These are phyloP conservation scores for Amblyteles armatorius DNA, from an alignment of 2,888 invertebrate species.

Conservation along the genomic window DNA sequence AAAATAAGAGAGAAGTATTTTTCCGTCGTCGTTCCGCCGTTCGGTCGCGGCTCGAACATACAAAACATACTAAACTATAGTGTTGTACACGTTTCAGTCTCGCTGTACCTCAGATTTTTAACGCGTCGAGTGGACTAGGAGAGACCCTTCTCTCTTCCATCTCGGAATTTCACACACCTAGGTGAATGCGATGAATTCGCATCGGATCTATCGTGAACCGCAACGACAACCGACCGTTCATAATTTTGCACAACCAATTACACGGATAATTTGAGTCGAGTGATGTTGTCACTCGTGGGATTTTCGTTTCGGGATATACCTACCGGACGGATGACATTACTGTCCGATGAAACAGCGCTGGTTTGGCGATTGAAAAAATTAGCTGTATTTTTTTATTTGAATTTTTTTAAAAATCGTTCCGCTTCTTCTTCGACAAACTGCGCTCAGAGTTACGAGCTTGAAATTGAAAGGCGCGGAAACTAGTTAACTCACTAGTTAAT, in stretches of 20 bases:
- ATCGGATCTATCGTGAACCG: slow-evolving; percentile 46
- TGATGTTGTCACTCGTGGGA: slow-evolving; percentile 34
- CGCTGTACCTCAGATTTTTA: slow-evolving; percentile 11
- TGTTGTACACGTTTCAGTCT: slow-evolving; percentile 39
- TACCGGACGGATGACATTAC: no score
- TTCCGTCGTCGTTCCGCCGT: slow-evolving; percentile 55
- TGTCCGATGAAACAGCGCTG: no score
- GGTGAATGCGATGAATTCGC: slow-evolving; percentile 55
- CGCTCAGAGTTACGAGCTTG: no score
- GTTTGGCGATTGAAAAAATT: no score
- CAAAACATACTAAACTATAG: slow-evolving; percentile 42
- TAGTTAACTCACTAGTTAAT: no score
- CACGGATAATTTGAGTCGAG: slow-evolving; percentile 46
- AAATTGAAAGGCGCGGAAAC: no score
- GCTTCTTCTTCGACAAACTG: no score
- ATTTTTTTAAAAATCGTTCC: no score
- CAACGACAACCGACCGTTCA: slow-evolving; percentile 50
- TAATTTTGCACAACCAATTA: slow-evolving; percentile 56
- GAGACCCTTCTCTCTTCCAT: slow-evolving; percentile 1
- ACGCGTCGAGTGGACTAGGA: slow-evolving; percentile 35
- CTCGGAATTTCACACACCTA: slow-evolving; percentile 45
- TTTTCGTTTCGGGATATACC: neutral
- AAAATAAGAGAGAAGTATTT: slow-evolving; percentile 41
- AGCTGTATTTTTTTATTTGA: no score
- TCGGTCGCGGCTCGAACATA: slow-evolving; percentile 55